Evolutionary conservation across 2,113 vertebrate genomes (phyloP).

Genomic region (Calonectris borealis): DNA sequence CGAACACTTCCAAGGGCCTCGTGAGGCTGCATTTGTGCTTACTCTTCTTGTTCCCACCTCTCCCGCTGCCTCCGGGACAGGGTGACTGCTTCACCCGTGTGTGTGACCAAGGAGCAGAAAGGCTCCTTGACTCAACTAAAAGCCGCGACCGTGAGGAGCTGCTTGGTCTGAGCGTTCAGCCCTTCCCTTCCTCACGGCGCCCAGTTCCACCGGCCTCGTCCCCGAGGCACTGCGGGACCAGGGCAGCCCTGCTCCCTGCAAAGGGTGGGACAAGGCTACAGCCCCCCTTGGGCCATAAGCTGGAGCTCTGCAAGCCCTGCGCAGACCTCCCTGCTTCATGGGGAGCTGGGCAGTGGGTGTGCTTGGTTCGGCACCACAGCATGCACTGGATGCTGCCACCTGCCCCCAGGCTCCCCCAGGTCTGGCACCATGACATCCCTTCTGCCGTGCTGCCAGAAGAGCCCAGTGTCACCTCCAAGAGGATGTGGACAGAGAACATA

Average conservation of each 20-base stretch:
- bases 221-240: rapidly evolving
- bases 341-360: not conserved
- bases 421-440: rapidly evolving
- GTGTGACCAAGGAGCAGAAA: not conserved
- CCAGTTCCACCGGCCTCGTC: not conserved
- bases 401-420: no score
- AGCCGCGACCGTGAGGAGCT: rapidly evolving
- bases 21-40: not conserved
- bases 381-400: rapidly evolving
- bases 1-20: not conserved
- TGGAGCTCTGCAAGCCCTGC: not conserved
- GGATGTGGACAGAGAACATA: not conserved
- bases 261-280: not conserved
- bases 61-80: not conserved
- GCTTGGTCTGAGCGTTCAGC: not conserved
- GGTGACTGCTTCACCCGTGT: rapidly evolving
- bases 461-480: not conserved
- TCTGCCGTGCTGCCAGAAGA: not conserved
- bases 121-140: not conserved
- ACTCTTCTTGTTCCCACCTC: not conserved
- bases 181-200: not conserved
- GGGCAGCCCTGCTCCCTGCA: not conserved
- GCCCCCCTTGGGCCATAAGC: not conserved
- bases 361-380: not conserved
- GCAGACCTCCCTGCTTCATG: rapidly evolving